Percentiles rank a stretch among this genome's conserved stretches.
Conservation (phyloP, 2,888 invertebrate genomes). For the Heteropelma amictum region DNA sequence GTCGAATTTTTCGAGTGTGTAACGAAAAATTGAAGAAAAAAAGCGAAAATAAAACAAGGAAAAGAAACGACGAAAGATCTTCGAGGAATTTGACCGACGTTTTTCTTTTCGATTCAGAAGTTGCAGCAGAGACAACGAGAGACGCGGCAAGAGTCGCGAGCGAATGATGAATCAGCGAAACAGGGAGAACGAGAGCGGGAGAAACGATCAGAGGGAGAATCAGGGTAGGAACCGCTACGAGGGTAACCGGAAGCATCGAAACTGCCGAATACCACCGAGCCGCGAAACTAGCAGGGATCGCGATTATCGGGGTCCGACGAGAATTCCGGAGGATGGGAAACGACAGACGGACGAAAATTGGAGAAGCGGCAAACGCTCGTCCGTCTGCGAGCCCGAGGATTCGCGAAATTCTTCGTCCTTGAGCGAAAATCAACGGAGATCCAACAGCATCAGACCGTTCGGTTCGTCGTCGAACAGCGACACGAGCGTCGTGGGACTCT, state of each 20-base stretch:
- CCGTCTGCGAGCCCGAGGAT: slow-evolving; percentile 73
- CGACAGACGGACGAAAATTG: slow-evolving; percentile 73
- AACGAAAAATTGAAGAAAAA: too few relatives aligned
- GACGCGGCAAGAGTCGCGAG: slow-evolving; percentile 71
- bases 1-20: too few relatives aligned
- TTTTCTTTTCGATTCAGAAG: slow-evolving; percentile 62
- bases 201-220: slow-evolving; percentile 58
- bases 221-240: slow-evolving; percentile 65
- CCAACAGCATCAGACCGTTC: slow-evolving; percentile 58
- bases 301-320: slow-evolving; percentile 68
- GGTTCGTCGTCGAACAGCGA: slow-evolving; percentile 61
- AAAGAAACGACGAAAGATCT: too few relatives aligned
- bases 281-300: slow-evolving; percentile 79
- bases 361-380: slow-evolving; percentile 73
- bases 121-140: slow-evolving; percentile 70
- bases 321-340: slow-evolving; percentile 70
- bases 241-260: slow-evolving; percentile 66
- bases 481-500: slow-evolving; percentile 56
- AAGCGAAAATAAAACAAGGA: too few relatives aligned
- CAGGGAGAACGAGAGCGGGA: slow-evolving; percentile 71
- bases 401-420: slow-evolving; percentile 64
- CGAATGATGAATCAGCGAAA: slow-evolving; percentile 75
- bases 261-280: slow-evolving; percentile 71
- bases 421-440: slow-evolving; percentile 61
- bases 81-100: too few relatives aligned